These are phyloP conservation scores for Caenorhabditis panamensis DNA, from an alignment of 2,888 invertebrate species.

Conservation along the genomic window DNA sequence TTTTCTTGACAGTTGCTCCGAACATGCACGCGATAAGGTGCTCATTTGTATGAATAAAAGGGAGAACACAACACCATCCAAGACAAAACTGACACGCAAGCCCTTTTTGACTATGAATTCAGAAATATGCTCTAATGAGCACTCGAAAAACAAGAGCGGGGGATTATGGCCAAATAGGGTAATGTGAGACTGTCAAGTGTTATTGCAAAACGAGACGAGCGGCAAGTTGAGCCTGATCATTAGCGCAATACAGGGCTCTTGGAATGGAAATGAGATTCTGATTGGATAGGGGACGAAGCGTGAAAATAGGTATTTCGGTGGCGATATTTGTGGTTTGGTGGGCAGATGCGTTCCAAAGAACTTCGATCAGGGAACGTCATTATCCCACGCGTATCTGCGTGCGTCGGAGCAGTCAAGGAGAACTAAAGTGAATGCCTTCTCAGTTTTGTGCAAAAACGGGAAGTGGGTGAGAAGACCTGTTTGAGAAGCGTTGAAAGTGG, in stretches of 20 bases:
- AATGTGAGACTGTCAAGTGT: not conserved
- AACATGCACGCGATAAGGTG: not conserved
- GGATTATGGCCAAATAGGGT: not conserved
- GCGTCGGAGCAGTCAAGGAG: not conserved
- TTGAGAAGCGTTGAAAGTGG: too few relatives aligned
- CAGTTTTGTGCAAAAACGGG: not conserved
- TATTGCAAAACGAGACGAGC: not conserved
- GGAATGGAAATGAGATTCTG: too few relatives aligned
- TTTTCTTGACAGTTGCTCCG: not conserved
- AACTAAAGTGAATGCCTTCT: too few relatives aligned
- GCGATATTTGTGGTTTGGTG: not conserved
- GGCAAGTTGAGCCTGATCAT: too few relatives aligned
- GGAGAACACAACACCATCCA: too few relatives aligned
- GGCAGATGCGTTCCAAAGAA: not conserved
- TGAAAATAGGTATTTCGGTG: not conserved
- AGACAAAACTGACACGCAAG: too few relatives aligned
- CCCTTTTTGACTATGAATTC: too few relatives aligned
- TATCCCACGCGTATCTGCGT: not conserved
- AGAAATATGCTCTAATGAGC: too few relatives aligned
- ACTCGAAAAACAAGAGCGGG: too few relatives aligned
- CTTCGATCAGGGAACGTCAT: slow-evolving; percentile 1
- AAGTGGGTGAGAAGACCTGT: not conserved
- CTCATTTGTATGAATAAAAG: not conserved
- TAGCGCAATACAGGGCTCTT: too few relatives aligned
- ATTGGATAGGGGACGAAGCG: too few relatives aligned